These are phyloP conservation scores for Brevipalpus yothersi DNA, from an alignment of 1,140 invertebrate species.

Conservation along the genomic window DNA sequence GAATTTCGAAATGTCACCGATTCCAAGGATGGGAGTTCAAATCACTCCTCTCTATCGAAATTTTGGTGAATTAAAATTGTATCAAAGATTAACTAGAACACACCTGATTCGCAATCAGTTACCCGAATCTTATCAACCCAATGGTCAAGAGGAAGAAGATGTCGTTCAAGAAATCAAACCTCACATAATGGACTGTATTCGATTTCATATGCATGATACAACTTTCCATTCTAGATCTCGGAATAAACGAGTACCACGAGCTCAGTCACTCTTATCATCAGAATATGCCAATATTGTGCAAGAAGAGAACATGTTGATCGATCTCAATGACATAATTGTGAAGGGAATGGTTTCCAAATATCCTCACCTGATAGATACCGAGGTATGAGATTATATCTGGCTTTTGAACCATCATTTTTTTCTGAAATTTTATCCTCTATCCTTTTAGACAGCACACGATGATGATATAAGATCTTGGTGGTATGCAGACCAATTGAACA, in stretches of 20 bases:
- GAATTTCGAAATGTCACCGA: constrained; percentile 35
- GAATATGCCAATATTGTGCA: neutral
- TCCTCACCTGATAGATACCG: neutral
- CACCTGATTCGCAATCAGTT: constrained; percentile 24
- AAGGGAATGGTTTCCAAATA: neutral
- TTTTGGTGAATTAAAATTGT: constrained; percentile 36
- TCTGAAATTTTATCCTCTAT: neutral
- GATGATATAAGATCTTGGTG: neutral
- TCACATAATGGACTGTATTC: neutral
- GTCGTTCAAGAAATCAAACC: neutral
- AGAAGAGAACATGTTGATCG: constrained; percentile 1
- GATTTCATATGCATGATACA: neutral
- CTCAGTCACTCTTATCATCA: neutral
- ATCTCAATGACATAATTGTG: neutral
- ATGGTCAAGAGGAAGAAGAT: neutral
- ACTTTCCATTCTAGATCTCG: neutral
- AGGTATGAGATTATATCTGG: neutral
- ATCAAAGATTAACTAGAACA: constrained; percentile 44
- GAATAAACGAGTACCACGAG: no score
- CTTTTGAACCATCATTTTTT: neutral
- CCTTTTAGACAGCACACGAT: neutral
- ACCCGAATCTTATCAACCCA: constrained; percentile 3
- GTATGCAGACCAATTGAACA: neutral
- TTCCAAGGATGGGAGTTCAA: constrained; percentile 36
- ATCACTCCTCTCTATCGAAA: constrained; percentile 27